phyloP scores from a whole-genome alignment of 2,797 vertebrate species.

The Gadopsis marmoratus region DNA sequence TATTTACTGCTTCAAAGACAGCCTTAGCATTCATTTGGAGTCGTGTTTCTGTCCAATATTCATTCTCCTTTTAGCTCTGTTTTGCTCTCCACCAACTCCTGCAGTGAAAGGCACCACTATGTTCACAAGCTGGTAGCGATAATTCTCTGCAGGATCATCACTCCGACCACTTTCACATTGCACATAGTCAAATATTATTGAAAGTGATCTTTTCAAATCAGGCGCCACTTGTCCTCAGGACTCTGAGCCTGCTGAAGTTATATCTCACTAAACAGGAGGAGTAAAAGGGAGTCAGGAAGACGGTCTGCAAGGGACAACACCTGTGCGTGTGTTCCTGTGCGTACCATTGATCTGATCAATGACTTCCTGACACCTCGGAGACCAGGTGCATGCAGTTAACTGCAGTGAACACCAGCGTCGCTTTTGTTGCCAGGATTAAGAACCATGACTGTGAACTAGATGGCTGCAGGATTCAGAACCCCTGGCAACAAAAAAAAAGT shows the following conservation, averaged over 20 bases:
- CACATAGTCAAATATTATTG: not conserved
- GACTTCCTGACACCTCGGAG: not conserved
- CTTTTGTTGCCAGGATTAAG: not conserved
- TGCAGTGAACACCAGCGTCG: not conserved
- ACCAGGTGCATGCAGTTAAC: slow-evolving; percentile 11
- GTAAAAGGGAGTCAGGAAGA: not conserved
- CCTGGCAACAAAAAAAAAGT: not conserved
- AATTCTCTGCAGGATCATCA: not conserved
- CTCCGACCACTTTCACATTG: too few species aligned
- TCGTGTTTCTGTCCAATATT: too few species aligned
- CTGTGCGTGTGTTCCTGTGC: not conserved
- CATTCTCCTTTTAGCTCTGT: too few species aligned
- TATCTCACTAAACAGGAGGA: too few species aligned
- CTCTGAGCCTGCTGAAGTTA: not conserved
- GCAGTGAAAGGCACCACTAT: too few species aligned
- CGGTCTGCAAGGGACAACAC: slow-evolving; percentile 12
- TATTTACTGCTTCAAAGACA: not conserved
- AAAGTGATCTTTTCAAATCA: not conserved
- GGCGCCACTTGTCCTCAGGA: not conserved
- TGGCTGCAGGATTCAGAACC: not conserved
- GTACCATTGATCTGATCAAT: not conserved
- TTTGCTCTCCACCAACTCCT: too few species aligned
- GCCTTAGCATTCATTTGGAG: too few species aligned
- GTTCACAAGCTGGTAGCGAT: not conserved
- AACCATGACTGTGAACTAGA: not conserved